These are phyloP conservation scores for Heliangelus exortis DNA, from an alignment of 2,797 vertebrate genomes.

Conservation along the genomic window DNA sequence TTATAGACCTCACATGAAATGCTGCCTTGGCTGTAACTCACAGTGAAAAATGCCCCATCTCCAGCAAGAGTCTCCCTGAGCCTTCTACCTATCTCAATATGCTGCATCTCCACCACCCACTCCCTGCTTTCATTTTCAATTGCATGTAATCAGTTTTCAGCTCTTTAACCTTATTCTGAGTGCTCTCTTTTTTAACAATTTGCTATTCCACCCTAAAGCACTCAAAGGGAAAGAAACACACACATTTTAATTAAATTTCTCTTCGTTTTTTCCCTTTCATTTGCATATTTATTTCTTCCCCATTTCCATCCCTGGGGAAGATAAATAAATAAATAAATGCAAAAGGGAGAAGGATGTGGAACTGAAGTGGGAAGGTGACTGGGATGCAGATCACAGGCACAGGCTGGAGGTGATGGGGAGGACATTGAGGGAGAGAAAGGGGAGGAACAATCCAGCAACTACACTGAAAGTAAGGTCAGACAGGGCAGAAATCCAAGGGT, in stretches of 20 bases:
- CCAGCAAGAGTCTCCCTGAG: conserved; percentile 22
- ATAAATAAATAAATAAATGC: conserved; percentile 64
- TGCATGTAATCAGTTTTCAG: conserved; percentile 66
- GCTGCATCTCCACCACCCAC: neutral
- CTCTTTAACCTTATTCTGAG: conserved; percentile 75
- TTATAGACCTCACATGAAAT: neutral
- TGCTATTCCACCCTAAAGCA: conserved; percentile 71
- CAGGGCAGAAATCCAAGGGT: neutral
- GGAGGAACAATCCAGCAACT: neutral
- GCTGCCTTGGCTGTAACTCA: conserved; percentile 51
- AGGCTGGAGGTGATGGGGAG: neutral
- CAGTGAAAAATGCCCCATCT: conserved; percentile 52
- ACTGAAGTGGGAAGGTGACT: conserved; percentile 52
- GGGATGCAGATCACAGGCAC: conserved; percentile 45
- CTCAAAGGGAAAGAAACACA: conserved; percentile 70
- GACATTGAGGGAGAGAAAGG: neutral
- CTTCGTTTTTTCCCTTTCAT: conserved; percentile 53
- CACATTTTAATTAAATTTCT: conserved; percentile 76
- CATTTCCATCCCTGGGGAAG: conserved; percentile 41
- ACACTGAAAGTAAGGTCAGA: neutral
- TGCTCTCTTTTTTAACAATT: conserved; percentile 72
- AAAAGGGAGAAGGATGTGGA: conserved; percentile 36
- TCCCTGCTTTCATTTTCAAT: conserved; percentile 68
- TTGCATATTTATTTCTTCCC: conserved; percentile 66
- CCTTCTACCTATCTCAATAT: conserved; percentile 45